Conservation (phyloP, 2,888 invertebrate species). For the Hydrotaea diabolus region DNA sequence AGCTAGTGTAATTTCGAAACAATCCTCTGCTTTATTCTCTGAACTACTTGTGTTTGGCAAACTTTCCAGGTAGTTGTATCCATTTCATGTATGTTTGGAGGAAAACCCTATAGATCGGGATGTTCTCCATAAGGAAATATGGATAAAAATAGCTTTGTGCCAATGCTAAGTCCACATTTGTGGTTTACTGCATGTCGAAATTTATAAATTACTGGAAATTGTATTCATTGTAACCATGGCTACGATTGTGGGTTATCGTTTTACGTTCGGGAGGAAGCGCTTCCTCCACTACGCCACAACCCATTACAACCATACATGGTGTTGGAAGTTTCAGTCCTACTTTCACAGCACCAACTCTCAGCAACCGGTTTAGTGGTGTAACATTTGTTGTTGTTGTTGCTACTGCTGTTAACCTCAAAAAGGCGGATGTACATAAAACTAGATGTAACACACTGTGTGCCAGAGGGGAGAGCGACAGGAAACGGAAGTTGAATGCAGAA, state of each 20-base stretch:
- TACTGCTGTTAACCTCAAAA: constrained; percentile 35
- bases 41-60: too few species aligned
- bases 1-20: too few species aligned
- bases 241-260: constrained; percentile 9
- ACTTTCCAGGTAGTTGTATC: too few species aligned
- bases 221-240: constrained; percentile 50
- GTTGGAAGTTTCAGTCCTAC: background rate
- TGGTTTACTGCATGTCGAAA: constrained; percentile 57
- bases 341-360: background rate
- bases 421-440: constrained; percentile 31
- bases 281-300: too few species aligned
- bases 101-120: too few species aligned
- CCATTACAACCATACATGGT: background rate
- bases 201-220: constrained; percentile 59
- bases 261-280: background rate
- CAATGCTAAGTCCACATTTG: constrained; percentile 25
- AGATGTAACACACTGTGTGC: constrained; percentile 7
- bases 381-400: background rate
- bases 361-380: constrained; percentile 2
- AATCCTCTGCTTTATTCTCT: too few species aligned
- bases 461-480: constrained; percentile 13
- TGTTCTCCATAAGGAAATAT: constrained; percentile 26
- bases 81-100: too few species aligned
- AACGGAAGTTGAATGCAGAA: constrained; percentile 39
- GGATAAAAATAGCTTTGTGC: background rate